Percentiles rank a stretch among this genome's conserved stretches.
Evolutionary conservation across 2,888 invertebrate genomes (phyloP).

Genomic region (Eremobia ochroleuca): DNA sequence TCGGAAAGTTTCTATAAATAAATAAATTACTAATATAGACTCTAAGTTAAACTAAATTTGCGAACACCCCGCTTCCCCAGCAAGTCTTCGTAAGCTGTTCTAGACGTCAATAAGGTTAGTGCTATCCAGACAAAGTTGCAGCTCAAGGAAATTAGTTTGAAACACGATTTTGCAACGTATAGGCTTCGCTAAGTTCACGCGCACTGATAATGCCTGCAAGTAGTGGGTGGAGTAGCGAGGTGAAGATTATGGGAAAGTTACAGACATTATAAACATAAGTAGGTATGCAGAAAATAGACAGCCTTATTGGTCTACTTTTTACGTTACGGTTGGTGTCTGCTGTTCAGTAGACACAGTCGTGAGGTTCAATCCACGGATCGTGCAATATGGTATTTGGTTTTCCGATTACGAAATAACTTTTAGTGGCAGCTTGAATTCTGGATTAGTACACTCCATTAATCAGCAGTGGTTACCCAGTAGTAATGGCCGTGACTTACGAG

Average conservation of each 20-base stretch:
- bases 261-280: not conserved
- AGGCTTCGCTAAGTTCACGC: slow-evolving; percentile 22
- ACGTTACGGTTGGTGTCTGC: too few species aligned
- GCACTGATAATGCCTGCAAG: slow-evolving; percentile 20
- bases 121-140: slow-evolving; percentile 51
- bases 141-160: slow-evolving; percentile 63
- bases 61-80: not conserved
- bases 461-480: too few species aligned
- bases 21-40: not conserved
- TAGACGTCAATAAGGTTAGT: slow-evolving; percentile 48
- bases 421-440: not conserved
- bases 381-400: not conserved
- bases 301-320: too few species aligned
- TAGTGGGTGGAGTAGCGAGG: not conserved
- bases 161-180: slow-evolving; percentile 48
- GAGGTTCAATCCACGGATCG: too few species aligned
- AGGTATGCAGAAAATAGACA: not conserved
- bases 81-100: slow-evolving; percentile 31
- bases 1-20: too few species aligned
- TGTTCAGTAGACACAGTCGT: not conserved
- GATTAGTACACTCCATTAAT: not conserved
- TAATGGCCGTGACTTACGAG: not conserved
- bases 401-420: not conserved
- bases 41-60: slow-evolving; percentile 33
- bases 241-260: not conserved